Evolutionary conservation across 1,140 invertebrate genomes (phyloP).

Genomic region (Brachionus plicatilis): DNA sequence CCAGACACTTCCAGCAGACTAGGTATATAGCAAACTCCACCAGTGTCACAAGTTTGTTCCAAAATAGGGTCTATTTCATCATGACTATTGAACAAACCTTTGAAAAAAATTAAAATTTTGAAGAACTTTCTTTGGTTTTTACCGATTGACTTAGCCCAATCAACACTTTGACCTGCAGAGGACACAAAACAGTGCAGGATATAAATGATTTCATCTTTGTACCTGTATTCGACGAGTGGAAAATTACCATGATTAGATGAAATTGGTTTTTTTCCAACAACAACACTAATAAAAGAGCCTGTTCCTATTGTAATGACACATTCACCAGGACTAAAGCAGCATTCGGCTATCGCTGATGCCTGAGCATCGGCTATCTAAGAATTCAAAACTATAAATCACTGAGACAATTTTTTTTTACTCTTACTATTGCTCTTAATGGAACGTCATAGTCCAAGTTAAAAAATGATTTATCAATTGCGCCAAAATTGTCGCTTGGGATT

Average conservation of each 20-base stretch:
- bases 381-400: not conserved
- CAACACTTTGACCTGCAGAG: not conserved
- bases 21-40: not conserved
- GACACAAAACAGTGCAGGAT: slow-evolving; percentile 3
- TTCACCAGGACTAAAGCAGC: not conserved
- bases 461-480: not conserved
- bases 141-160: slow-evolving; percentile 27
- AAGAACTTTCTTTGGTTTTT: not conserved
- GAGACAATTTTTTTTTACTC: not conserved
- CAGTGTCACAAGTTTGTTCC: not conserved
- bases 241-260: not conserved
- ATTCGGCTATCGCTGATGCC: not conserved
- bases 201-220: not conserved
- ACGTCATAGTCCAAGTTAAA: not conserved
- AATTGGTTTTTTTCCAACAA: slow-evolving; percentile 18
- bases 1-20: not conserved
- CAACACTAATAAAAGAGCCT: not conserved
- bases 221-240: not conserved
- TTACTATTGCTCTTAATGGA: slow-evolving; percentile 8
- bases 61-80: not conserved
- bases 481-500: not conserved
- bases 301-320: slow-evolving; percentile 15
- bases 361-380: not conserved
- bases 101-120: not conserved
- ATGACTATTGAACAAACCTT: not conserved